phyloP scores from a whole-genome alignment of 2,113 vertebrate genomes.

The Scytalopus superciliaris region DNA sequence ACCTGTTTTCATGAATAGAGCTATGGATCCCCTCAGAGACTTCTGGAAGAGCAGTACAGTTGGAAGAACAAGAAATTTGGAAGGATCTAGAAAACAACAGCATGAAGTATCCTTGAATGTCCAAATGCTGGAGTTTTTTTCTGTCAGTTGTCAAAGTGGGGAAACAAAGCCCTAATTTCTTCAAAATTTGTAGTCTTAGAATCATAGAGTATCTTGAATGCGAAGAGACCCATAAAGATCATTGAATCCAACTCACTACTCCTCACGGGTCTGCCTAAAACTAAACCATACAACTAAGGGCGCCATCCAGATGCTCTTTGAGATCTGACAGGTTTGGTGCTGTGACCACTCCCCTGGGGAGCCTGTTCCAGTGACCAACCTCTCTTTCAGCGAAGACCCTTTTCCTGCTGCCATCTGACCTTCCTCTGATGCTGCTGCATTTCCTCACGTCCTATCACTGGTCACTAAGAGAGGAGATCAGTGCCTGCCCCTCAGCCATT shows the following conservation, averaged over 20 bases:
- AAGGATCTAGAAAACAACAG: background rate
- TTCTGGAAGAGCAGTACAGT: background rate
- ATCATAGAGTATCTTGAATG: background rate
- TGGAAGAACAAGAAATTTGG: background rate
- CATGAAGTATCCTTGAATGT: background rate
- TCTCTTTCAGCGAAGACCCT: background rate
- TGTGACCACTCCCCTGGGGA: background rate
- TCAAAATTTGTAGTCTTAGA: background rate
- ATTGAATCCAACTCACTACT: background rate
- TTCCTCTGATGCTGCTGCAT: background rate
- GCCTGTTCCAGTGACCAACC: background rate
- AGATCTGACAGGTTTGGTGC: background rate
- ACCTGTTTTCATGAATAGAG: background rate
- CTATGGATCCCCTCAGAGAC: background rate
- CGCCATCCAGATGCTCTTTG: accelerated
- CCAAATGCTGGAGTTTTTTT: background rate
- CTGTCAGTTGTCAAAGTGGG: background rate
- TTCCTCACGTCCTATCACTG: background rate
- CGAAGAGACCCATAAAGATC: background rate
- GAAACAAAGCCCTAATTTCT: background rate
- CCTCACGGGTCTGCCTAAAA: background rate
- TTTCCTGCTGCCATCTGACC: background rate
- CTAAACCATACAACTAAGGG: background rate
- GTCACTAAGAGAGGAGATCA: background rate
- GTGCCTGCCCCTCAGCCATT: background rate